Conservation (phyloP, 1,140 invertebrate species). For the Oppia nitens region DNA sequence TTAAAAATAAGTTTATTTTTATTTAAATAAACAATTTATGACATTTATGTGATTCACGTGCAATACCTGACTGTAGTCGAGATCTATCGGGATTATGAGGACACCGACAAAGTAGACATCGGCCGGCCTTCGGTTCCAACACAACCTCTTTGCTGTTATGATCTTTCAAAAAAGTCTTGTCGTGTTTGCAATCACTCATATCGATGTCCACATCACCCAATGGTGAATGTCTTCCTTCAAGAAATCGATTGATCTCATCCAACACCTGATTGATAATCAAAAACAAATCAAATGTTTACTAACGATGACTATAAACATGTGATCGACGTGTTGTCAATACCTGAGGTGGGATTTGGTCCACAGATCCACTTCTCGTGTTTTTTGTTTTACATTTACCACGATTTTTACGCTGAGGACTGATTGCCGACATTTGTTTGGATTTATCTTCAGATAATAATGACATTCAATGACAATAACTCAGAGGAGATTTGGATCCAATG, state of each 20-base stretch:
- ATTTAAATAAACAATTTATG: background rate
- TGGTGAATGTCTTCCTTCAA: background rate
- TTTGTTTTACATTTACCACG: background rate
- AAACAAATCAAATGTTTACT: background rate
- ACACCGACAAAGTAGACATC: background rate
- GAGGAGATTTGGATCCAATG: background rate
- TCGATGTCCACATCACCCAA: background rate
- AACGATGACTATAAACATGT: background rate
- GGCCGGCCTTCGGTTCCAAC: background rate
- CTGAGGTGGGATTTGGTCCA: background rate
- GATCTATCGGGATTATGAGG: background rate
- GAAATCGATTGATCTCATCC: background rate
- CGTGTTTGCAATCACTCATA: background rate
- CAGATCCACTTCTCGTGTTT: background rate
- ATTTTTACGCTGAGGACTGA: background rate
- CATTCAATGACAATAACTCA: background rate
- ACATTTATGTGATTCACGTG: background rate
- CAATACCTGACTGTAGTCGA: background rate
- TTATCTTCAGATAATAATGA: background rate
- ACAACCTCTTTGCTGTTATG: background rate
- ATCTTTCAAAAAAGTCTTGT: background rate
- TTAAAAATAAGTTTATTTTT: background rate
- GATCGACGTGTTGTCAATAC: background rate
- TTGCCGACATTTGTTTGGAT: background rate
- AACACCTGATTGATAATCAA: background rate